Conservation (phyloP, 2,113 vertebrate genomes). For the Eulemur rufifrons region DNA sequence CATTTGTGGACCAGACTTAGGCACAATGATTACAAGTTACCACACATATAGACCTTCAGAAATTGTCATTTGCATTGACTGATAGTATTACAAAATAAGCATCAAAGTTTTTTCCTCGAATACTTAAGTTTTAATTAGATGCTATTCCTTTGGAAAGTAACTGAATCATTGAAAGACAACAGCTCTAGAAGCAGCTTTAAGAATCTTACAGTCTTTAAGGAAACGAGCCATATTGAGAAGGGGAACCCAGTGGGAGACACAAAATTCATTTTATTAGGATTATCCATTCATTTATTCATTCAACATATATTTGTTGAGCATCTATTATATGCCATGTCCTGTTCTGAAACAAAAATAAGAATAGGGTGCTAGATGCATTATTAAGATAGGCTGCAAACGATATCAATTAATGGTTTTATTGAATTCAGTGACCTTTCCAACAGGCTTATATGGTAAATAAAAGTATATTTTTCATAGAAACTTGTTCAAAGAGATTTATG, state of each 20-base stretch:
- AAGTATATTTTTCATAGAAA: background rate
- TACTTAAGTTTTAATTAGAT: conserved; percentile 2
- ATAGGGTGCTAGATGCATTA: background rate
- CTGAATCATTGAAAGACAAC: background rate
- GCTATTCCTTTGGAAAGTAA: background rate
- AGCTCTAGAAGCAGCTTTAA: background rate
- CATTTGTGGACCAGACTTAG: background rate
- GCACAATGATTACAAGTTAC: background rate
- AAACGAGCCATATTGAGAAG: background rate
- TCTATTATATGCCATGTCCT: background rate
- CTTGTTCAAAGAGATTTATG: background rate
- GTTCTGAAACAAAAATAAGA: background rate
- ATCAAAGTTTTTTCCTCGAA: background rate
- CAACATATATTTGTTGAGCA: conserved; percentile 28
- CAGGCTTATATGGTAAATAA: background rate
- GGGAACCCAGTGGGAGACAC: background rate
- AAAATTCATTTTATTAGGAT: background rate
- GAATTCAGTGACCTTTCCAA: background rate
- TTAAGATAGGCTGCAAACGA: background rate
- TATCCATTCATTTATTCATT: background rate
- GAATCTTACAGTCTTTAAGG: background rate
- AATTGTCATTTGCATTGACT: background rate
- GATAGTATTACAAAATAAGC: background rate
- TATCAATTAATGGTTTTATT: background rate
- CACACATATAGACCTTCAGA: background rate